Conservation (phyloP, 2,797 vertebrate species). For the Macropodus opercularis region DNA sequence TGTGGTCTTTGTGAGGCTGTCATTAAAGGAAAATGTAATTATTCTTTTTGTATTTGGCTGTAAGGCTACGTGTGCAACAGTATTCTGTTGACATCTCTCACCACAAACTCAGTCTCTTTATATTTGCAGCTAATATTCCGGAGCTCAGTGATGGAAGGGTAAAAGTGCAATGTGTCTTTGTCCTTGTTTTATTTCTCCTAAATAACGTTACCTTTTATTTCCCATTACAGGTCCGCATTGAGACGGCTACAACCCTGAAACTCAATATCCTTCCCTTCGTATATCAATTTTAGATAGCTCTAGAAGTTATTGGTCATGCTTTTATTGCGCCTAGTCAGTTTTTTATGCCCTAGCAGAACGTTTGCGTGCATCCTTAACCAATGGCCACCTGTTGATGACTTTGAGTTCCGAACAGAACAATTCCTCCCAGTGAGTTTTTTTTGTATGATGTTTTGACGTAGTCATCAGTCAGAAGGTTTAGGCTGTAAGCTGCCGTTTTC, state of each 20-base stretch:
- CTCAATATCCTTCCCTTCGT: conserved; percentile 91
- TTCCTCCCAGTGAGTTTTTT: conserved; percentile 90
- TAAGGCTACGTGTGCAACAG: conserved; percentile 5
- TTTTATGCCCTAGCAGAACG: background rate
- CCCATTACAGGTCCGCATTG: conserved; percentile 91
- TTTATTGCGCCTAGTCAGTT: no score
- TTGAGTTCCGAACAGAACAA: conserved; percentile 96
- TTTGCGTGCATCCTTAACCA: conserved; percentile 81
- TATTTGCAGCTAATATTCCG: background rate
- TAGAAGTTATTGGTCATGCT: no score
- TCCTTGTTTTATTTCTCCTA: no score
- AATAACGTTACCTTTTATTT: conserved; percentile 5
- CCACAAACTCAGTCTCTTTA: background rate
- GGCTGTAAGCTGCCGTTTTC: background rate
- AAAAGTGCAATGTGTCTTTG: background rate
- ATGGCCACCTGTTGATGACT: conserved; percentile 93
- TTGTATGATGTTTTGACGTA: background rate
- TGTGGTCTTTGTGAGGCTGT: background rate
- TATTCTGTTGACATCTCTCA: background rate
- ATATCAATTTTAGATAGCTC: background rate
- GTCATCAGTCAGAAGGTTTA: background rate
- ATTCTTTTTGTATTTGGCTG: conserved; percentile 1
- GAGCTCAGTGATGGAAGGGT: background rate
- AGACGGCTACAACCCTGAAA: conserved; percentile 96
- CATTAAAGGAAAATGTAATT: conserved; percentile 6